These are phyloP conservation scores for Poicephalus gulielmi DNA, from an alignment of 2,113 vertebrate species.

Conservation along the genomic window DNA sequence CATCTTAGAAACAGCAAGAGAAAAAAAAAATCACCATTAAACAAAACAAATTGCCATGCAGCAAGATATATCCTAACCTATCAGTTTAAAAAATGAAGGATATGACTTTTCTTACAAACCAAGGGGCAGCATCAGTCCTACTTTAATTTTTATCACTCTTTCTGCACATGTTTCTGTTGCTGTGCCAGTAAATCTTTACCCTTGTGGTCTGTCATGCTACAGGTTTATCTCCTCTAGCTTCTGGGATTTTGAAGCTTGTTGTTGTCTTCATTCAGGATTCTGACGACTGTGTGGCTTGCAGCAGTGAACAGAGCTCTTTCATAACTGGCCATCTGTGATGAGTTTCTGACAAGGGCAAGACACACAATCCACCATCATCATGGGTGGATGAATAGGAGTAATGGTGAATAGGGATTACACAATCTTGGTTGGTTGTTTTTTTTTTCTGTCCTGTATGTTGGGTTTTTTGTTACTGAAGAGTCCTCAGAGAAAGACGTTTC, in stretches of 20 bases:
- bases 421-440: neutral
- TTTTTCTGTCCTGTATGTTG: neutral
- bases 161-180: neutral
- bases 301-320: neutral
- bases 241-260: neutral
- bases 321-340: neutral
- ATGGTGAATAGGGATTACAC: neutral
- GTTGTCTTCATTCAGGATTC: neutral
- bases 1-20: neutral
- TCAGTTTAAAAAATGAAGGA: neutral
- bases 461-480: neutral
- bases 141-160: conserved; percentile 10
- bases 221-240: neutral
- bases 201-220: neutral
- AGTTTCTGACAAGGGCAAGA: neutral
- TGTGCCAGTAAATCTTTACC: neutral
- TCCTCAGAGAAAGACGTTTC: neutral
- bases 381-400: neutral
- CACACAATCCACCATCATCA: neutral
- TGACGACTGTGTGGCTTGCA: neutral
- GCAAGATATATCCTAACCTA: neutral
- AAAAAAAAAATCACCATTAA: neutral
- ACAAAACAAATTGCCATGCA: neutral
- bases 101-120: neutral
- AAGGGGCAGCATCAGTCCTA: neutral